A percentile compares a stretch with the other conserved stretches of the same genome.
Evolutionary conservation across 2,797 vertebrate genomes (phyloP).

Genomic region (Luscinia megarhynchos): DNA sequence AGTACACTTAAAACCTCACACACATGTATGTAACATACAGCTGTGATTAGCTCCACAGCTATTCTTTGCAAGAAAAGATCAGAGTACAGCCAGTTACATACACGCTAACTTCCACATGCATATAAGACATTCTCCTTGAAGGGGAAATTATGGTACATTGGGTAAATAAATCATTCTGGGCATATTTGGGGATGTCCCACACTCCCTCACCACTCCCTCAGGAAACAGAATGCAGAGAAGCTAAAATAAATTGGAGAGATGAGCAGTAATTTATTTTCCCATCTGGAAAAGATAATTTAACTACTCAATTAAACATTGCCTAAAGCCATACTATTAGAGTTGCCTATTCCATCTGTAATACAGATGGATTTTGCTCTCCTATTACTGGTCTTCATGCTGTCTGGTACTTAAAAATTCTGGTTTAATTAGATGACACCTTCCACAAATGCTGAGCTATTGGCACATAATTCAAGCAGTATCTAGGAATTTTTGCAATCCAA

Average conservation of each 20-base stretch:
- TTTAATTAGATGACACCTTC: constrained; percentile 61
- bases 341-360: constrained; percentile 54
- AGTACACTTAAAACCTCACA: neutral
- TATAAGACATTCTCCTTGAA: neutral
- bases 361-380: constrained; percentile 50
- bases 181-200: constrained; percentile 32
- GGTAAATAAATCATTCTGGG: neutral
- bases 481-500: constrained; percentile 49
- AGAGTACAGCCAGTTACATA: neutral
- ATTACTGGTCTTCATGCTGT: constrained; percentile 50
- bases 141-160: neutral
- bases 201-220: neutral
- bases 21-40: neutral
- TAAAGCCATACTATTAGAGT: constrained; percentile 43
- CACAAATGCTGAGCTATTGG: constrained; percentile 39
- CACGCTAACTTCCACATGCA: neutral
- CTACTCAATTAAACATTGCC: constrained; percentile 70
- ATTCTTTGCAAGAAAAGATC: neutral
- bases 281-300: constrained; percentile 65
- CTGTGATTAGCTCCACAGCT: neutral
- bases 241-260: constrained; percentile 58
- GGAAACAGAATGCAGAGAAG: constrained; percentile 38
- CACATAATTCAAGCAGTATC: constrained; percentile 42
- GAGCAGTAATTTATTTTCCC: constrained; percentile 66
- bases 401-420: constrained; percentile 57